Conservation (phyloP, 1,140 invertebrate species). For the Zaprionus davidi region DNA sequence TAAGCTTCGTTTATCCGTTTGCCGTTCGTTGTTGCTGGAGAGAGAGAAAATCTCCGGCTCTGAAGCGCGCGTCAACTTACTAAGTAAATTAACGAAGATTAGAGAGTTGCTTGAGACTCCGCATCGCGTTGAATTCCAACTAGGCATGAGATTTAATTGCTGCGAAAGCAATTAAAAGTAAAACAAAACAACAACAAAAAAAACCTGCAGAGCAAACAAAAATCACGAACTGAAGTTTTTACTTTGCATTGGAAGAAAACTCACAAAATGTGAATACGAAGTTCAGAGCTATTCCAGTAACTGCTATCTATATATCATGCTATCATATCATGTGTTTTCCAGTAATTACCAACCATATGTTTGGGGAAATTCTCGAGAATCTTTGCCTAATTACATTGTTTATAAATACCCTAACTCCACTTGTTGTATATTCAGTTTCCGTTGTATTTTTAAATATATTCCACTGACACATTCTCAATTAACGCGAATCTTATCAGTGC, state of each 20-base stretch:
- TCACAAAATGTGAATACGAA: background rate
- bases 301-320: background rate
- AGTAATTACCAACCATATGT: background rate
- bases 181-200: background rate
- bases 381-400: background rate
- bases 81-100: constrained; percentile 28
- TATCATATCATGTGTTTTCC: background rate
- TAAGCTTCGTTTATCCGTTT: constrained; percentile 69
- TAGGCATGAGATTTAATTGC: constrained; percentile 20
- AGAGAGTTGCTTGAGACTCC: constrained; percentile 22
- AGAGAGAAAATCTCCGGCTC: constrained; percentile 34
- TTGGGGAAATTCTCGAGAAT: background rate
- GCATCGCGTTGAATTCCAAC: background rate
- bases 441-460: background rate
- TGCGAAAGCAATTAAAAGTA: constrained; percentile 17
- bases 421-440: background rate
- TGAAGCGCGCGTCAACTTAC: constrained; percentile 8
- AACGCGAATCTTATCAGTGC: constrained; percentile 33
- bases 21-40: constrained; percentile 22
- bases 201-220: constrained; percentile 4
- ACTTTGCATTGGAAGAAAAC: background rate
- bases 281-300: background rate
- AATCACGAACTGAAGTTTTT: constrained; percentile 1
- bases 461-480: constrained; percentile 23
- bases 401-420: background rate